Conservation (phyloP, 2,797 vertebrate genomes). For the Eremophila alpestris region DNA sequence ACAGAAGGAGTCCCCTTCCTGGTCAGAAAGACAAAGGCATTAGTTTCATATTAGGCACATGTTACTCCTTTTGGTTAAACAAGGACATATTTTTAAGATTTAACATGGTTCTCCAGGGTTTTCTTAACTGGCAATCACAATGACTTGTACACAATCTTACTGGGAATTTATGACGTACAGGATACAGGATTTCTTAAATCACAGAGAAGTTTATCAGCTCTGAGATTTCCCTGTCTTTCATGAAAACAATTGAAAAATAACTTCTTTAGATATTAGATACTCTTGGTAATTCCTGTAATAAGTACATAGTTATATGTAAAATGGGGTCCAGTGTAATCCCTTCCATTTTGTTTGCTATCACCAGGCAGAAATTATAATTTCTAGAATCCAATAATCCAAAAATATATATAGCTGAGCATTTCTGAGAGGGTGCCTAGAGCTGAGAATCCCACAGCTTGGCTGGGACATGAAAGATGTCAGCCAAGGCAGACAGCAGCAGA, state of each 20-base stretch:
- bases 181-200: background rate
- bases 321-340: background rate
- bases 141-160: background rate
- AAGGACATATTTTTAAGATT: background rate
- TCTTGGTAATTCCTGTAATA: background rate
- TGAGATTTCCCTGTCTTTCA: background rate
- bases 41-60: background rate
- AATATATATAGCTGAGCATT: background rate
- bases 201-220: background rate
- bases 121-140: background rate
- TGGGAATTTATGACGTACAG: background rate
- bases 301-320: background rate
- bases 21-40: background rate
- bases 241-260: background rate
- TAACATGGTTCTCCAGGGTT: background rate
- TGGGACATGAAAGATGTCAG: conserved; percentile 1
- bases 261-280: background rate
- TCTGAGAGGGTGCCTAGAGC: background rate
- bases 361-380: background rate
- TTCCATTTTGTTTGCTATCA: background rate
- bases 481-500: background rate
- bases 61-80: background rate
- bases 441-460: background rate
- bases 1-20: background rate
- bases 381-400: background rate